Percentiles rank a stretch among this genome's conserved stretches.
phyloP scores from a whole-genome alignment of 2,797 vertebrate genomes.

The Chelon auratus region DNA sequence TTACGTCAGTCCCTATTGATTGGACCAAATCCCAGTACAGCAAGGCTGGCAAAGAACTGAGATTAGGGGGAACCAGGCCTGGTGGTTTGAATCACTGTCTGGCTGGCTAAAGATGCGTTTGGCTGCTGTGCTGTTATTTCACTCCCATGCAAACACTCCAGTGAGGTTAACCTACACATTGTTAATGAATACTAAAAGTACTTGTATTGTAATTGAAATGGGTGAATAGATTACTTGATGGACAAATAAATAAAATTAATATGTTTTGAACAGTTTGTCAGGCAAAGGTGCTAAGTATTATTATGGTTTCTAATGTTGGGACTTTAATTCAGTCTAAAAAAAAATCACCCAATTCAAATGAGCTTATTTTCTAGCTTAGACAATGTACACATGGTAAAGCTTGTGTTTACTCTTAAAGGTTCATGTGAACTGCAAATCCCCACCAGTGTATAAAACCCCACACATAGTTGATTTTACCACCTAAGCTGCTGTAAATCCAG shows the following conservation, averaged over 20 bases:
- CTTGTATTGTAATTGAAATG: neutral
- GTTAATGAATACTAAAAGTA: neutral
- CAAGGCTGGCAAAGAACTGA: conserved; percentile 43
- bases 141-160: conserved; percentile 28
- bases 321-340: neutral
- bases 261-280: neutral
- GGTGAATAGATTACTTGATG: neutral
- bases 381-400: conserved; percentile 25
- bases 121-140: conserved; percentile 34
- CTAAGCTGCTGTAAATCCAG: conserved; percentile 39
- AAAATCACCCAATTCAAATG: neutral
- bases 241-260: neutral
- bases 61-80: conserved; percentile 49
- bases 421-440: conserved; percentile 48
- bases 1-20: conserved; percentile 53
- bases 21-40: conserved; percentile 58
- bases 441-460: conserved; percentile 20
- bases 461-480: conserved; percentile 23
- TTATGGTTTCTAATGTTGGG: neutral
- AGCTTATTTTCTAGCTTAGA: conserved; percentile 1
- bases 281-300: neutral
- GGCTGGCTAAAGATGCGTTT: conserved; percentile 40
- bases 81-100: conserved; percentile 48
- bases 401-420: conserved; percentile 46
- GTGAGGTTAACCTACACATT: conserved; percentile 16